Percentiles rank a stretch among this genome's conserved stretches.
These are phyloP conservation scores for Prolemur simus DNA, from an alignment of 2,113 vertebrate genomes.

Conservation along the genomic window DNA sequence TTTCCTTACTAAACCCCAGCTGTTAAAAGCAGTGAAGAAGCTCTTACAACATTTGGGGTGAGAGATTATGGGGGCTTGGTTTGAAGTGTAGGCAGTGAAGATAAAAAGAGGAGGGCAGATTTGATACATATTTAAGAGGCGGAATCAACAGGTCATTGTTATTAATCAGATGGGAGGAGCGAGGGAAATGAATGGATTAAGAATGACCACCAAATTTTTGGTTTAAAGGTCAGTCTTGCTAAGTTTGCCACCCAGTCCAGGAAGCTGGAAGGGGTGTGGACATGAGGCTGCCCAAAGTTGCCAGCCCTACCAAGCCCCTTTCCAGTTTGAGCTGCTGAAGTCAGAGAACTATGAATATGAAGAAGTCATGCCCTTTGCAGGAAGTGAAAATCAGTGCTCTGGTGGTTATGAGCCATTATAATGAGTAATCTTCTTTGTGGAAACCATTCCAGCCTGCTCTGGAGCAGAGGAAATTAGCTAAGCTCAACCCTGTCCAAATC, in stretches of 20 bases:
- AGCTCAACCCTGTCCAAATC: background rate
- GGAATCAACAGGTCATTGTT: background rate
- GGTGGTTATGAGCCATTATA: background rate
- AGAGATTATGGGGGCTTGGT: background rate
- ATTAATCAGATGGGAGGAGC: background rate
- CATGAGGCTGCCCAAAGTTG: background rate
- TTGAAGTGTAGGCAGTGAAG: background rate
- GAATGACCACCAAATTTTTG: background rate
- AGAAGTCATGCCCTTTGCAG: background rate
- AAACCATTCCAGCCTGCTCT: background rate
- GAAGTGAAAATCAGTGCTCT: background rate
- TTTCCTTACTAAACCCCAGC: background rate
- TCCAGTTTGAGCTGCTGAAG: background rate
- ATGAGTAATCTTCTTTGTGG: background rate
- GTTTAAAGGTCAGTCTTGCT: background rate
- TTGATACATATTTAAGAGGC: background rate
- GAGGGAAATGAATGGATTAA: background rate
- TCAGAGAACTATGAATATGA: background rate
- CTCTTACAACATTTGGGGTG: background rate
- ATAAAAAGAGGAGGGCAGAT: background rate
- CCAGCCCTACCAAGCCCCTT: background rate
- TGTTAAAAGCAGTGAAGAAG: background rate
- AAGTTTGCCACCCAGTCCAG: background rate
- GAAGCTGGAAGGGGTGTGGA: background rate
- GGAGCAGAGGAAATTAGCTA: background rate